Evolutionary conservation across 2,888 invertebrate genomes (phyloP), one percentile per base, ranked within the genome.

Genomic region (Mythimna lalbum): DNA sequence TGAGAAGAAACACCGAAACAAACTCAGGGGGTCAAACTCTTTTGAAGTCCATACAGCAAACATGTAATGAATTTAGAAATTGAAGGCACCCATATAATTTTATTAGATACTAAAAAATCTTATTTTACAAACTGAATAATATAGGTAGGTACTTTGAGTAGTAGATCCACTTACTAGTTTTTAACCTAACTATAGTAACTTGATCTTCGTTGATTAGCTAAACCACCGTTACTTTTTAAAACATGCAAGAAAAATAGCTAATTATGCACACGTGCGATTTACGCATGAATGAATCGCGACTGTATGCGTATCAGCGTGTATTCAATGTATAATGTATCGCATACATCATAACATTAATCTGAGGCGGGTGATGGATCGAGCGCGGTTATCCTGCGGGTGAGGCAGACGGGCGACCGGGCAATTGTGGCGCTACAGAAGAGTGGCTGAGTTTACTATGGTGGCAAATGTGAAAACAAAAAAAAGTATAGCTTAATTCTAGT

Each of bases 261-360:
- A 85, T 86, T 87, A 86, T 73, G 71, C 77, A 79, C 83, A 86
- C 82, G 85, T 85, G 86, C 84, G 79, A 78, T 67, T 82, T 76
- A 80, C 80, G 82, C 80, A 76, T 69, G 72, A 78, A 62, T 78
- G 78, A 80, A 80, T 79, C 79, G 81, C 79, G 81, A 79, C 77
- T 79, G 81, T 82, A 80, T 83, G 71, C 73, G 81, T 81, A 83
- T 83, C 81, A 83, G 76, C 76, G 76, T 80, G 81, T 80, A 87
- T 85, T 86, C 86, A 83, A 81, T 76, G 76, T 86, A 81, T 89
- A 90, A 90, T 90, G 87, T 88, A 86, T 80, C 87, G 87, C 90
- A 92, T 92, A 91, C 92, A 92, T 93, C 92, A 92, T 80, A 91
- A 88, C 90, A 93, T 92, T 95, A 94, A 95, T 93, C 93, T 92